Conservation (phyloP, 1,140 invertebrate species). For the Limonius californicus region DNA sequence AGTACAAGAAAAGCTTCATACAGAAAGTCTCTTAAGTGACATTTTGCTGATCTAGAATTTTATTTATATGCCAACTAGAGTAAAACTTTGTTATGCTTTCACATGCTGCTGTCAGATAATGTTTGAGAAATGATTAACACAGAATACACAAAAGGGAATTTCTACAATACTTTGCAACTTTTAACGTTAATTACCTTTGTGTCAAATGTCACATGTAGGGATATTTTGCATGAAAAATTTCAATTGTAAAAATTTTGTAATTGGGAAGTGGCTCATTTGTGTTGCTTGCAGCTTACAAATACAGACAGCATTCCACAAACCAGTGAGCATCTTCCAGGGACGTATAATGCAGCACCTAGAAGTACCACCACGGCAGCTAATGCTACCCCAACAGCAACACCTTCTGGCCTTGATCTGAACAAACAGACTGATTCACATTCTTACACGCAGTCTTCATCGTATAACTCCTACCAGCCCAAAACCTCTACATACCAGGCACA, state of each 20-base stretch:
- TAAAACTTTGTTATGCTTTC: no score
- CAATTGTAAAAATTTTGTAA: no score
- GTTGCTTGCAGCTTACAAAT: slow-evolving; percentile 39
- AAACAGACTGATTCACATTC: slow-evolving; percentile 40
- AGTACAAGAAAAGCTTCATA: slow-evolving; percentile 31
- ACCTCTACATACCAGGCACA: slow-evolving; percentile 30
- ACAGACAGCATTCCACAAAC: slow-evolving; percentile 45
- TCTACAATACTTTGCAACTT: no score
- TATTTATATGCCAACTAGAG: no score
- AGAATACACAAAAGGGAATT: no score
- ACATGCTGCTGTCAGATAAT: no score
- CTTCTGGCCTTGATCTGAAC: slow-evolving; percentile 34
- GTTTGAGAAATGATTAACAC: no score
- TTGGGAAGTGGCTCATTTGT: no score
- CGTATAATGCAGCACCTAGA: slow-evolving; percentile 34
- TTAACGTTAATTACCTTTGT: no score
- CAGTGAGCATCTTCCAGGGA: slow-evolving; percentile 38
- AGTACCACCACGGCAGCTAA: slow-evolving; percentile 25
- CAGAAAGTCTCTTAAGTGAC: no score
- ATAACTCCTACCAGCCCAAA: slow-evolving; percentile 41
- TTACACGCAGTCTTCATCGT: slow-evolving; percentile 37
- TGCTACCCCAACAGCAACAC: slow-evolving; percentile 25
- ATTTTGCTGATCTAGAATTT: not conserved
- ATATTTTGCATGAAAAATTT: no score
- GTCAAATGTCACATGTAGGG: no score